phyloP scores from a whole-genome alignment of 2,113 vertebrate genomes.

The Vireo altiloquus region DNA sequence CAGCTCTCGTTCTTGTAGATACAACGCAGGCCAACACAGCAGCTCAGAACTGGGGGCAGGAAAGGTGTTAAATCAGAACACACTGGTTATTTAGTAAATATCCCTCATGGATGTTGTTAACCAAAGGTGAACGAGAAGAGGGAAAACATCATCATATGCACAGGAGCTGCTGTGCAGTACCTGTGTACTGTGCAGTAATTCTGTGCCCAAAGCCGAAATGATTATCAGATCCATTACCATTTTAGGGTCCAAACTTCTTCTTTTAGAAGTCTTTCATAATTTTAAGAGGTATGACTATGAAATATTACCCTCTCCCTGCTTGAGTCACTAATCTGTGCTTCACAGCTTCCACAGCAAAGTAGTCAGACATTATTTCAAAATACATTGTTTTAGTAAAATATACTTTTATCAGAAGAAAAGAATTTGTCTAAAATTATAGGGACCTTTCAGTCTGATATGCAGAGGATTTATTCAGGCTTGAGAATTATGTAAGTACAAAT shows the following conservation, averaged over 20 bases:
- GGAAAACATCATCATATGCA: background rate
- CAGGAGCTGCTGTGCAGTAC: background rate
- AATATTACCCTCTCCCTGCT: background rate
- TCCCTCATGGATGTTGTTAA: background rate
- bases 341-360: background rate
- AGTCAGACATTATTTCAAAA: background rate
- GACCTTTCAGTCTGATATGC: background rate
- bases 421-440: background rate
- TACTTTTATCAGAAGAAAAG: background rate
- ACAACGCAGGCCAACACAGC: background rate
- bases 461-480: background rate
- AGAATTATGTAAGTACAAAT: constrained; percentile 9
- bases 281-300: constrained; percentile 7
- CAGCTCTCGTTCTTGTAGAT: background rate
- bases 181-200: background rate
- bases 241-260: background rate
- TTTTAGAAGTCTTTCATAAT: background rate
- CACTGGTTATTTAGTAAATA: background rate
- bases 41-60: fast-evolving
- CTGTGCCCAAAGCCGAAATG: background rate
- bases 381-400: background rate
- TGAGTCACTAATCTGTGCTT: background rate
- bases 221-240: background rate
- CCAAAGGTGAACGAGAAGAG: background rate
- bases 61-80: background rate